phyloP scores from a whole-genome alignment of 2,113 vertebrate genomes.

The Sapayoa aenigma region DNA sequence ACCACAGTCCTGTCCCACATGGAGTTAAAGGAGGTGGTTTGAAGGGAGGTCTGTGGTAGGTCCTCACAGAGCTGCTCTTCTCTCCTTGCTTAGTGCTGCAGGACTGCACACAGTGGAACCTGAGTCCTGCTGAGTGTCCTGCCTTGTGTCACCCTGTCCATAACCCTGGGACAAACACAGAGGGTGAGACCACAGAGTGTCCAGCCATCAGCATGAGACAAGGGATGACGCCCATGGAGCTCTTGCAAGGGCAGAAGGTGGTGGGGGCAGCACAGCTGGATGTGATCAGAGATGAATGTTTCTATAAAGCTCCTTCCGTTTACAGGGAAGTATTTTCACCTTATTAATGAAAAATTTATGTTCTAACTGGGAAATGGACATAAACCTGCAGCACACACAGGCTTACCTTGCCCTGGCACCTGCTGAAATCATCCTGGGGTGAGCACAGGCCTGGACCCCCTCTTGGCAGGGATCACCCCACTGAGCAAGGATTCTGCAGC shows the following conservation, averaged over 20 bases:
- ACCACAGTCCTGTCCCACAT: background rate
- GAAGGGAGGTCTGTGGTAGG: background rate
- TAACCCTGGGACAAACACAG: accelerated
- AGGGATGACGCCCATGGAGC: accelerated
- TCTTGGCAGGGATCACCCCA: no score
- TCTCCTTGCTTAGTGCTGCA: background rate
- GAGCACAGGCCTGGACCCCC: background rate
- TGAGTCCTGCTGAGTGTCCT: accelerated
- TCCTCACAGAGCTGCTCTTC: background rate
- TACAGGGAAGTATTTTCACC: background rate
- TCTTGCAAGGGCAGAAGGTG: background rate
- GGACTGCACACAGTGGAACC: background rate
- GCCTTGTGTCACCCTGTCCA: background rate
- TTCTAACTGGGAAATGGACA: background rate
- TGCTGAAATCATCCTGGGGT: background rate
- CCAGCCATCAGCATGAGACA: background rate
- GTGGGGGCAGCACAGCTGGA: background rate
- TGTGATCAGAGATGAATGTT: no score
- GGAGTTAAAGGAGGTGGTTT: background rate
- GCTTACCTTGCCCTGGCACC: background rate
- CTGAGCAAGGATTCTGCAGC: background rate
- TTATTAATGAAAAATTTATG: background rate
- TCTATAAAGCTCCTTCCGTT: background rate
- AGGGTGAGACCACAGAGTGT: background rate
- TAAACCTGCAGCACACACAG: background rate